Evolutionary conservation across 2,113 vertebrate genomes (phyloP).

Genomic region (Sylvia atricapilla): DNA sequence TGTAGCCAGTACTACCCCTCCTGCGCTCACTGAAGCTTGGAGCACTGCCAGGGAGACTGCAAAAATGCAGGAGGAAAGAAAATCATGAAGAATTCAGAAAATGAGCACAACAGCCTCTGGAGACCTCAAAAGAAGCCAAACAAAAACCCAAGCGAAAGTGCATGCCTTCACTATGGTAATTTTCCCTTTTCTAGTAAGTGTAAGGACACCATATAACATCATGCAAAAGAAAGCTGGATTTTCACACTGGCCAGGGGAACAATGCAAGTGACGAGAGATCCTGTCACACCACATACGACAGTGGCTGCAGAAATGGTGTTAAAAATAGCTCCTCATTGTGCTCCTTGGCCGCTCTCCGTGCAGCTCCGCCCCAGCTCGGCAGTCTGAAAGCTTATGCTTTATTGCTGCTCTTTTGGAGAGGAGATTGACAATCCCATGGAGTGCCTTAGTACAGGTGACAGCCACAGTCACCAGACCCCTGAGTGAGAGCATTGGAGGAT

Average conservation of each 20-base stretch:
- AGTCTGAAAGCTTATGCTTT: background rate
- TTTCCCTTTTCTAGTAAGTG: background rate
- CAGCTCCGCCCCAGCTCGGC: background rate
- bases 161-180: background rate
- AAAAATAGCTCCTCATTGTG: slow-evolving; percentile 11
- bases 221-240: background rate
- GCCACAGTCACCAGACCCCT: background rate
- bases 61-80: background rate
- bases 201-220: background rate
- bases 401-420: background rate
- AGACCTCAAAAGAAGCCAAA: background rate
- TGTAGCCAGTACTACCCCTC: background rate
- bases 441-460: background rate
- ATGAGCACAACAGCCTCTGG: background rate
- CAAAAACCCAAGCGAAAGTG: background rate
- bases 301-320: background rate
- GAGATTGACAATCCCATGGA: background rate
- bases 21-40: background rate
- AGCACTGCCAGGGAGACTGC: background rate
- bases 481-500: background rate
- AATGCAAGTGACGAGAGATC: background rate
- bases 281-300: background rate
- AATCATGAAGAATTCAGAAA: background rate
- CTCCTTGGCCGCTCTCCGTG: background rate
- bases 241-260: background rate